Evolutionary conservation across 2,113 vertebrate species (phyloP).

Genomic region (Bettongia penicillata): DNA sequence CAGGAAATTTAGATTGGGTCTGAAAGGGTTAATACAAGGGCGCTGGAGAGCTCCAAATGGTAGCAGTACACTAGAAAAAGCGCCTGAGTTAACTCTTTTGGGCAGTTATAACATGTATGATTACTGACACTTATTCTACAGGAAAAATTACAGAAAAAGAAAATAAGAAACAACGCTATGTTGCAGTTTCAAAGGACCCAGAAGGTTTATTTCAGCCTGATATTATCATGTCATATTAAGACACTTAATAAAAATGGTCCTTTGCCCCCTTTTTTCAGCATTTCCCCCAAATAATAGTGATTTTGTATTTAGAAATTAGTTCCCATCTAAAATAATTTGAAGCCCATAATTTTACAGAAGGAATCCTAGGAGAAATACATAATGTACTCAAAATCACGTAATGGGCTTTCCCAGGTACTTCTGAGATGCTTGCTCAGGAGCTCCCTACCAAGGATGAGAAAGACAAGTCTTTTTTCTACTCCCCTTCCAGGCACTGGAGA

Average conservation of each 20-base stretch:
- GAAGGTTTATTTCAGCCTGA: background rate
- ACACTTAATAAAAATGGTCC: background rate
- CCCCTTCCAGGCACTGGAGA: background rate
- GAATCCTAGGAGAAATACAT: background rate
- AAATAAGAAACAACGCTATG: slow-evolving; percentile 65
- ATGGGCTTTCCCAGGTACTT: background rate
- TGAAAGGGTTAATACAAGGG: background rate
- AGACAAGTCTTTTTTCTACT: background rate
- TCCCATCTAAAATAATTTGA: slow-evolving; percentile 39
- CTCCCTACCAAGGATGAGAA: background rate
- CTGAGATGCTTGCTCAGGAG: background rate
- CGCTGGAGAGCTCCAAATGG: background rate
- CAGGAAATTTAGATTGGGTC: background rate
- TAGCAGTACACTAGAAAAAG: background rate
- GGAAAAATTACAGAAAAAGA: slow-evolving; percentile 53
- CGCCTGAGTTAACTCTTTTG: background rate
- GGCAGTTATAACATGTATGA: slow-evolving; percentile 75
- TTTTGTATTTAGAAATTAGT: slow-evolving; percentile 7
- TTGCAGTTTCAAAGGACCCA: slow-evolving; percentile 58
- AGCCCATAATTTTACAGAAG: background rate
- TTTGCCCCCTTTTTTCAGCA: background rate
- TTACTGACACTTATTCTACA: slow-evolving; percentile 72
- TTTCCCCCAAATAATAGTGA: background rate
- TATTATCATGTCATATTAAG: background rate
- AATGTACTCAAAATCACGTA: background rate